These are phyloP conservation scores for Leptoteleia sp. DNA, from an alignment of 1,140 invertebrate genomes.

Conservation along the genomic window DNA sequence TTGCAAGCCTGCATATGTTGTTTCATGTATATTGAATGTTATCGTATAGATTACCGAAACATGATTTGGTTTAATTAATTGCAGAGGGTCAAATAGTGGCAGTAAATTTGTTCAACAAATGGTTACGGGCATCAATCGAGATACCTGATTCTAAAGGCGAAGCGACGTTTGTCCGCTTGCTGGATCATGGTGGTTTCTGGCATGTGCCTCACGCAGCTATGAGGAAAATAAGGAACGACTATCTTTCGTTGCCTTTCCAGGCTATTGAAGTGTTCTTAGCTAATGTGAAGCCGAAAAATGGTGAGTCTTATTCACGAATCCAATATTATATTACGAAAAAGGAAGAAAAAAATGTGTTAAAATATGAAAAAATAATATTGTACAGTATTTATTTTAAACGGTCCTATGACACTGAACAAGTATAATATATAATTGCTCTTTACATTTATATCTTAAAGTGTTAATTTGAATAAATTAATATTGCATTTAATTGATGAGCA, in stretches of 20 bases:
- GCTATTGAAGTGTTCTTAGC: conserved; percentile 96
- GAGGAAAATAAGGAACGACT: conserved; percentile 94
- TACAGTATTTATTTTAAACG: too few relatives aligned
- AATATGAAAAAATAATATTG: too few relatives aligned
- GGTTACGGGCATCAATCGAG: conserved; percentile 94
- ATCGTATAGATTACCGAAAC: too few relatives aligned
- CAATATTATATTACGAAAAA: too few relatives aligned
- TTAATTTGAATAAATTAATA: too few relatives aligned
- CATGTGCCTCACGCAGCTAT: conserved; percentile 87
- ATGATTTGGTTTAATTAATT: too few relatives aligned
- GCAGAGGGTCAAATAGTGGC: conserved; percentile 93
- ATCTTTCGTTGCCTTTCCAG: conserved; percentile 96
- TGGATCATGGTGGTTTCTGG: conserved; percentile 97
- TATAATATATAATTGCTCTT: too few relatives aligned
- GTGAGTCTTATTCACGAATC: conserved; percentile 76
- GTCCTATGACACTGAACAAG: too few relatives aligned
- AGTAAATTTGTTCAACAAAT: conserved; percentile 89
- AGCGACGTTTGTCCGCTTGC: conserved; percentile 91
- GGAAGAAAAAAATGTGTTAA: too few relatives aligned
- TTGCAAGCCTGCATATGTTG: too few relatives aligned
- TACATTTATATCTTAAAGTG: too few relatives aligned
- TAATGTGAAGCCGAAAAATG: conserved; percentile 90
- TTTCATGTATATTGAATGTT: too few relatives aligned
- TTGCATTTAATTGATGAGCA: background rate
- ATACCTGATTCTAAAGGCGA: conserved; percentile 85